These are phyloP conservation scores for Gallinago stenura DNA, from an alignment of 2,797 vertebrate species.

Conservation along the genomic window DNA sequence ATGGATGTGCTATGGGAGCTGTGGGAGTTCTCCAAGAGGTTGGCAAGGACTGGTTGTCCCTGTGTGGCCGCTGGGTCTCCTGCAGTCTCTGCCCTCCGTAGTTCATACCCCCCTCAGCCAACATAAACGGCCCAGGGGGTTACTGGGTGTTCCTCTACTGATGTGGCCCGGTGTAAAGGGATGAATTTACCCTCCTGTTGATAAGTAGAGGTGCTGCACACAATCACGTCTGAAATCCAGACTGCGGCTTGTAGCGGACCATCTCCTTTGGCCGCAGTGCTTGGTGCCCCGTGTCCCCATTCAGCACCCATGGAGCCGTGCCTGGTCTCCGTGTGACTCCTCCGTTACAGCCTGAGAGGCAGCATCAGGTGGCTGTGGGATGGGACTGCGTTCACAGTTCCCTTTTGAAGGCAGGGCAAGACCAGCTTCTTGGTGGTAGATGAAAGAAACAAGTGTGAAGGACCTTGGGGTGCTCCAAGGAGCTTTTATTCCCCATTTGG, in stretches of 20 bases:
- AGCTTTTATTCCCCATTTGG: background rate
- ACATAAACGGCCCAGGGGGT: background rate
- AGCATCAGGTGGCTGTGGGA: background rate
- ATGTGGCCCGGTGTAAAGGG: background rate
- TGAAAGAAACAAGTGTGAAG: background rate
- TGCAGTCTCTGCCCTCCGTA: background rate
- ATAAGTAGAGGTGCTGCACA: background rate
- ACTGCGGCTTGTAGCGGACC: background rate
- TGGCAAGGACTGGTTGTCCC: background rate
- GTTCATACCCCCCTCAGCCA: accelerated
- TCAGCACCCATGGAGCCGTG: accelerated
- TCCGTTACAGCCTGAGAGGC: background rate
- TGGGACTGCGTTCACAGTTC: background rate
- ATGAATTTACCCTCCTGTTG: background rate
- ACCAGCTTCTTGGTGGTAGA: background rate
- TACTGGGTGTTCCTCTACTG: background rate
- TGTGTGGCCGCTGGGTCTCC: background rate
- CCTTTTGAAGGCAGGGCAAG: background rate
- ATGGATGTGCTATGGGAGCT: background rate
- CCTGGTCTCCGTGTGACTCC: background rate
- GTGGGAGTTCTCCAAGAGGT: background rate
- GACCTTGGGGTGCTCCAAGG: background rate
- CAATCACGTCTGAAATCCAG: background rate
- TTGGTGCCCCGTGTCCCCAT: background rate
- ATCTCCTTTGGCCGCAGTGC: background rate